Conservation (phyloP, 2,888 invertebrate genomes). For the Nipponacmea schrenckii region DNA sequence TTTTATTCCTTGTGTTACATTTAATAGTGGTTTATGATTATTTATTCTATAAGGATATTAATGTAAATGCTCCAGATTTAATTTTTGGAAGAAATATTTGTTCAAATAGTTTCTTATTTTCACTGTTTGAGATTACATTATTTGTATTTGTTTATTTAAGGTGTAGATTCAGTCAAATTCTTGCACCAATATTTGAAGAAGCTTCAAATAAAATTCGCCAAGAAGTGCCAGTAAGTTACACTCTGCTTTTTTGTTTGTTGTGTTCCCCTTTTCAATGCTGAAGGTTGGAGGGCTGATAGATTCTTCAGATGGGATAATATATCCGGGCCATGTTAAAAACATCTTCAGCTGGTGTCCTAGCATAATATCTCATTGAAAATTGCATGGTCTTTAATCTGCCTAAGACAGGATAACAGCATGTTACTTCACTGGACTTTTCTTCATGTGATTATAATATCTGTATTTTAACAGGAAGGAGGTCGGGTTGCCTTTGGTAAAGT, state of each 20-base stretch:
- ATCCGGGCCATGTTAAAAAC: too few relatives aligned
- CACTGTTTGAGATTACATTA: background rate
- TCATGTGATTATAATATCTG: background rate
- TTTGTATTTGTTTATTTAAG: constrained; percentile 43
- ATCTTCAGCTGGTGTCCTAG: too few relatives aligned
- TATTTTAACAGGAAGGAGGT: constrained; percentile 71
- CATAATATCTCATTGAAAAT: too few relatives aligned
- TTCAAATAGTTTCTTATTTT: background rate
- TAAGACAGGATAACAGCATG: too few relatives aligned
- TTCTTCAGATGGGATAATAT: too few relatives aligned
- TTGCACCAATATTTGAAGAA: constrained; percentile 96
- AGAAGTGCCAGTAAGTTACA: constrained; percentile 75
- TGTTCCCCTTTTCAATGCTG: background rate
- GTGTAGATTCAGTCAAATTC: constrained; percentile 96
- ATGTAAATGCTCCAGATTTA: background rate
- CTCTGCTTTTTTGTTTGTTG: background rate
- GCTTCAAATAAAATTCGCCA: constrained; percentile 84
- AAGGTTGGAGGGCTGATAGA: constrained; percentile 1
- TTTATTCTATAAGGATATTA: too few relatives aligned
- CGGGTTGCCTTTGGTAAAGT: constrained; percentile 94
- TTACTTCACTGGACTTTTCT: too few relatives aligned
- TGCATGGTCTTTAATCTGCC: too few relatives aligned
- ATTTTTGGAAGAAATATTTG: background rate
- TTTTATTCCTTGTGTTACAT: too few relatives aligned
- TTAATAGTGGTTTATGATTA: too few relatives aligned